phyloP scores from a whole-genome alignment of 2,797 vertebrate species.

The Esox masquinongy region DNA sequence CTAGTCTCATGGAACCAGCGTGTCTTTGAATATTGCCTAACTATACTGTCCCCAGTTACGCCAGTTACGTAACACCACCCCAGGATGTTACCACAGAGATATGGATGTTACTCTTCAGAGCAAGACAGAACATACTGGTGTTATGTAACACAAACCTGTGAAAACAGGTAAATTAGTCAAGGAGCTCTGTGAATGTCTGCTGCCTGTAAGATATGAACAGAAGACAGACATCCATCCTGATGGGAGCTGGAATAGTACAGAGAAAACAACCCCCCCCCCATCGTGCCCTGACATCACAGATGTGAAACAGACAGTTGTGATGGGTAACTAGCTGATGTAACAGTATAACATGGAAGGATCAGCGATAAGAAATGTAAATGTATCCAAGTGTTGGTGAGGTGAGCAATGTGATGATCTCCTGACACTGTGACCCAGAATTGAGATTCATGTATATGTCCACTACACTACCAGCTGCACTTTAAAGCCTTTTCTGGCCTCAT shows the following conservation, averaged over 20 bases:
- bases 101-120: background rate
- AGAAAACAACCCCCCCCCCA: background rate
- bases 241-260: conserved; percentile 1
- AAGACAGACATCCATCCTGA: background rate
- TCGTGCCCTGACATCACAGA: background rate
- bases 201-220: conserved; percentile 18
- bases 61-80: too few relatives aligned
- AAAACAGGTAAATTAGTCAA: background rate
- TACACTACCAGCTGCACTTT: conserved; percentile 13
- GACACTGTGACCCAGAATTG: background rate
- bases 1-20: background rate
- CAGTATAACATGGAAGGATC: background rate
- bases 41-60: background rate
- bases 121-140: background rate
- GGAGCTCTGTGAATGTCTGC: conserved; percentile 13
- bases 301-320: background rate
- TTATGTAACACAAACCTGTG: background rate
- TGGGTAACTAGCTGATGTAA: background rate
- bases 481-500: background rate
- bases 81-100: background rate
- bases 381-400: background rate
- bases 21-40: background rate
- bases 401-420: background rate
- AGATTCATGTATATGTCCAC: background rate
- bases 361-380: background rate